A percentile compares a stretch with the other conserved stretches of the same genome.
Conservation (phyloP, 2,888 invertebrate species). For the Tetropium fuscum region DNA sequence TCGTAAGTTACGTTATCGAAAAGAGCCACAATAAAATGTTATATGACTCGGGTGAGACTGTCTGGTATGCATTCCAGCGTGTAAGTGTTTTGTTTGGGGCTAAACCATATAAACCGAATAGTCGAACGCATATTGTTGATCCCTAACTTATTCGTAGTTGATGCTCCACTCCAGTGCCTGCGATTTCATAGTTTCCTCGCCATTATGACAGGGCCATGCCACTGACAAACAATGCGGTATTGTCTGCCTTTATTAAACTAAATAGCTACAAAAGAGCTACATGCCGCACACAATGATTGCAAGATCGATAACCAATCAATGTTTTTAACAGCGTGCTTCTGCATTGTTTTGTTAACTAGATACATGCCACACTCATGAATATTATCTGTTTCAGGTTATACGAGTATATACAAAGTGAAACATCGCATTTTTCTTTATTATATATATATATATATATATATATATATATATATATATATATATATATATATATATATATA, state of each 20-base stretch:
- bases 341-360: background rate
- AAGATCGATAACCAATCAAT: constrained; percentile 16
- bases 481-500: no score
- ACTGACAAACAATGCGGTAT: constrained; percentile 13
- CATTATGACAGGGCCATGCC: constrained; percentile 7
- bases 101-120: background rate
- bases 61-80: no score
- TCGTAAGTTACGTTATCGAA: no score
- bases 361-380: no score
- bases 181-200: constrained; percentile 18
- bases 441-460: no score
- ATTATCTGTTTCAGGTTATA: no score
- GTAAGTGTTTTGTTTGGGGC: constrained; percentile 1
- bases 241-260: constrained; percentile 16
- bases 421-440: no score
- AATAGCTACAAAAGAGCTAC: constrained; percentile 8
- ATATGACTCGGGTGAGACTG: no score
- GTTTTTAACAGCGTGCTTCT: constrained; percentile 1
- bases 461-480: no score
- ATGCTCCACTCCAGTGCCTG: background rate
- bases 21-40: no score
- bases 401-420: no score
- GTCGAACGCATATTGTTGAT: constrained; percentile 1
- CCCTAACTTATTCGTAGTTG: background rate
- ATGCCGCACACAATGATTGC: constrained; percentile 4